Evolutionary conservation across 2,888 invertebrate species (phyloP), one percentile per base, ranked within the genome.

Genomic region (Malacosoma neustria): DNA sequence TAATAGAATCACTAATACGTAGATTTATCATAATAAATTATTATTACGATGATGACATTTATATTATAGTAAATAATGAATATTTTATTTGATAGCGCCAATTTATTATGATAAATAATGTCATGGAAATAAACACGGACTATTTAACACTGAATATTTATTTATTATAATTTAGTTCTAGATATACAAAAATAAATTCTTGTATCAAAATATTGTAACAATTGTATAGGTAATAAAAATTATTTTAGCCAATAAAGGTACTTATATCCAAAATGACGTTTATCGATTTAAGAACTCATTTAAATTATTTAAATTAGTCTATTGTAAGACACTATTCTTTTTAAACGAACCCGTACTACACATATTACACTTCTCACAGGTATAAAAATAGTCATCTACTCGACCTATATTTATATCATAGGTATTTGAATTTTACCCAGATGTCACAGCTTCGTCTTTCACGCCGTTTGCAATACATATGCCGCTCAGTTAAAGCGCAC

Each of bases 321-420:
- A 22, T 7, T 22, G 22, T 22, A 22, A 22, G 9, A 5, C 5
- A 22, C 22, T 22, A 4, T 22, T 22, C 3, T 22, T 9, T 5
- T 22, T 7, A 22, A 22, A 22, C 9, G 5, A 22, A 22, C 22
- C 22, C 9, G 47, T 57, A 55, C 52, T 38, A 48, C 44, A 61
- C 53, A 63, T 57, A 58, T 57, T 57, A 61, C 45, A 61, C 61
- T 62, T 60, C 61, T 55, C 51, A 50, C 50, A 37, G 54, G 53
- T 67, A 68, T 76, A 77, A 72, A 80, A 81, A 81, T 80, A 81
- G 64, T 60, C 42, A 57, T 58, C 57, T 51, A 54, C 59, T 46
- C 54, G 48, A 46, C 42, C 53, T 65, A 54, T 57, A 68, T 72
- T 73, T 66, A 69, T 61, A 64, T 57, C 62, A 51, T 51, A 57